Base-by-base conservation (phyloP, 2,888 invertebrate genomes). In the Cremastobaeus sp. region DNA sequence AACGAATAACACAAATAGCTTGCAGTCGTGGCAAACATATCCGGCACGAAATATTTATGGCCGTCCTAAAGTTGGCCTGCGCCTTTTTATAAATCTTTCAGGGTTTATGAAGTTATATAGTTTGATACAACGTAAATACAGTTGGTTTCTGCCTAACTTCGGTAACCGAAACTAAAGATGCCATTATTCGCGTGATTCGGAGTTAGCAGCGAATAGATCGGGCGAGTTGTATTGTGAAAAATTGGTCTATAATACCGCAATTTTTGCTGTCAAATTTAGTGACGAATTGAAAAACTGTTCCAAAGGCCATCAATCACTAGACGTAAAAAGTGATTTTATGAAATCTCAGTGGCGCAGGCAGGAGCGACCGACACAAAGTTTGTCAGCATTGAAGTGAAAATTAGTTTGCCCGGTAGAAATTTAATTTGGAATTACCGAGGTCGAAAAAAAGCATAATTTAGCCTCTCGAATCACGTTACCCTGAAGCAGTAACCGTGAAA, bases 1-100 rank as follows among this genome's bases (percentile, higher is more conserved):
- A 47, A 32, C 30, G 25, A 47, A 47, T 32, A 32, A 32, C 32
- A 47, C 18, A 47, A 47, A 47, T 47, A 47, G 32, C 47, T 47
- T 47, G 30, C 11, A 11, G 15, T 18, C 47, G 30, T 47, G 30
- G 47, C 47, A 32, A 32, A 32, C 32, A 47, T 32, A 18, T 32
- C 47, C 6, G 18, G 9, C 11, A 8, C 17, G n/a, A n/a, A 18
- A 32, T 30, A 47, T 47, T 47, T 47, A 47, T 47, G 30, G 14
- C n/a, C 17, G 17, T 32, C 32, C 18, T 47, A n/a, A 47, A 47
- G 47, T 47, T 47, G 17, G 3, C 12, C n/a, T n/a, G n/a, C n/a
- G n/a, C 3, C 41, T 21, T 41, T 41, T 39, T 47, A 17, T 47
- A 25, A 47, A 9, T 9, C 28, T 18, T n/a, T n/a, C n/a, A n/a